A percentile compares a stretch with the other conserved stretches of the same genome.
These are phyloP conservation scores for Lepidurus packardi DNA, from an alignment of 1,140 invertebrate genomes.

Conservation along the genomic window DNA sequence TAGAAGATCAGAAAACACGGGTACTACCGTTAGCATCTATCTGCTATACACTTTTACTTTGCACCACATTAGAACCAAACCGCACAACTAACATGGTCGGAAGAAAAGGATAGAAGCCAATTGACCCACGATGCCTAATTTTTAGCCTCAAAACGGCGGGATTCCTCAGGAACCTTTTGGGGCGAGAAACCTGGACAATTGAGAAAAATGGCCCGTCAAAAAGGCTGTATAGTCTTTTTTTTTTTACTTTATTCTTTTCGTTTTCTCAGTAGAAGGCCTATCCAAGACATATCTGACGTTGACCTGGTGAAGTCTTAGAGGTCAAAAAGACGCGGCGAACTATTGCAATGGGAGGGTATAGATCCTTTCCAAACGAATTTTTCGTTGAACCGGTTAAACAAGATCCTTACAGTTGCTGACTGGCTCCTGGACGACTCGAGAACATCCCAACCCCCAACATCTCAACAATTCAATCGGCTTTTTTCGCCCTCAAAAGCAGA, in stretches of 20 bases:
- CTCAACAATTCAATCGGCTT: background rate
- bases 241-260: background rate
- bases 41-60: background rate
- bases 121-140: background rate
- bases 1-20: background rate
- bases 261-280: background rate
- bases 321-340: background rate
- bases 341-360: background rate
- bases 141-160: background rate
- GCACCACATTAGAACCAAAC: background rate
- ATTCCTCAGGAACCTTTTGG: background rate
- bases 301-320: background rate
- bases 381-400: background rate
- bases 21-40: background rate
- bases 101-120: background rate
- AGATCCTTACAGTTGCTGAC: background rate
- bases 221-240: background rate
- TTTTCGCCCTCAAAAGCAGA: background rate
- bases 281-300: background rate
- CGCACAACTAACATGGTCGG: background rate
- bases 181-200: background rate
- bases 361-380: background rate
- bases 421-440: background rate
- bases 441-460: background rate
- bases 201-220: background rate